Evolutionary conservation across 1,140 invertebrate species (phyloP), one percentile per base, ranked within the genome.

Genomic region (Drosophila nebulosa): DNA sequence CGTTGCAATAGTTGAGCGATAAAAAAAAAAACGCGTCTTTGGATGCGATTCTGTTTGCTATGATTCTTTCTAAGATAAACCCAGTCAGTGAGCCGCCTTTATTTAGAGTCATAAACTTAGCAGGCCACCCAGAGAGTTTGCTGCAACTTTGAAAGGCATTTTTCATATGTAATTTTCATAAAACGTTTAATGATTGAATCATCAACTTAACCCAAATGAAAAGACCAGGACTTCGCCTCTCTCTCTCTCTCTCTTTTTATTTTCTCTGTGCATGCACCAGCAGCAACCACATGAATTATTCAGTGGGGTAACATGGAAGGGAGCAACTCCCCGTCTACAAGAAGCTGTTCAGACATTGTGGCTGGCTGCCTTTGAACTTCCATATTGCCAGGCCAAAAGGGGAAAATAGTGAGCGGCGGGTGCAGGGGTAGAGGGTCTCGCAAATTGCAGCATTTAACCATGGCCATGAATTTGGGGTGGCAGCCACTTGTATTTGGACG

Each of bases 111-210:
- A 55, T 55, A 30, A 55, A 55, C n/a, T 30, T 2, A 55, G 52
- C 24, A 6, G 50, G 50, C 50, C 50, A 52, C 21, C 50, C 50
- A 52, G n/a, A n/a, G n/a, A n/a, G 50, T 46, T 46, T 10, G 22
- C 12, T 10, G 26, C 52, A 55, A 55, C 3, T 16, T 16, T 55
- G 14, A 55, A n/a, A 3, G 53, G 46, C 39, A 27, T 42, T 59
- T 42, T 61, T 63, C 70, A 50, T 74, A 61, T 74, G 70, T 67
- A 67, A 74, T 74, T 74, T 74, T 74, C 71, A 74, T 74, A 74
- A 74, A 74, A 74, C 64, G 71, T 57, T 61, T 73, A 63, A 74
- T 74, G 71, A 74, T 74, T 74, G 70, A 74, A 74, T 74, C 71
- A 74, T 74, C 71, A 74, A 56, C 70, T 35, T 74, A 66, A 66